Conservation (phyloP, 2,113 vertebrate genomes). For the Oreochromis spilurus region DNA sequence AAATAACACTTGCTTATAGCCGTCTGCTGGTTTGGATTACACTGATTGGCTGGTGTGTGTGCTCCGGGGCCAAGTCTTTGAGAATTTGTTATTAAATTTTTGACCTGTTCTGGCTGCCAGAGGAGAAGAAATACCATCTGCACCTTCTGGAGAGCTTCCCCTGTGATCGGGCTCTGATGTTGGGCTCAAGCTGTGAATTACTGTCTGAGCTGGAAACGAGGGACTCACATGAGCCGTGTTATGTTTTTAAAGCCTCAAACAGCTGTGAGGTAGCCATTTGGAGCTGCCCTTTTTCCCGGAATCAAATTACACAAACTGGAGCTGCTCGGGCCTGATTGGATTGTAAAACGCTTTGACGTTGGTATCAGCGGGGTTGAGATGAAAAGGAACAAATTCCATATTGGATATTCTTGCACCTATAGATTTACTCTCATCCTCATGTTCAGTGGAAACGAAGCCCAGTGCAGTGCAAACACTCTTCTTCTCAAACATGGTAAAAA, state of each 20-base stretch:
- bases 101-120: conserved; percentile 2
- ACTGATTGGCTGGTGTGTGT: neutral
- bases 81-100: conserved; percentile 38
- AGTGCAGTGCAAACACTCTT: neutral
- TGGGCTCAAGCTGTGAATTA: conserved; percentile 25
- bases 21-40: conserved; percentile 1
- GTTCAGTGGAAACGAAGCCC: neutral
- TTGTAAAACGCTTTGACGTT: neutral
- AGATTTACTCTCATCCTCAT: neutral
- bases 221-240: conserved; percentile 3
- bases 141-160: conserved; percentile 25
- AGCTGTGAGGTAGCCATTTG: neutral
- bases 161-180: conserved; percentile 14
- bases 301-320: neutral
- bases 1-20: conserved; percentile 36
- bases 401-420: neutral
- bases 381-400: neutral
- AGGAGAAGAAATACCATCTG: conserved; percentile 49
- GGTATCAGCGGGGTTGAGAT: neutral
- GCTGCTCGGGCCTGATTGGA: neutral
- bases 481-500: neutral
- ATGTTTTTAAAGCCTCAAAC: conserved; percentile 9
- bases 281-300: neutral
- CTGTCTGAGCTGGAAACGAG: neutral
- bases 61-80: neutral